These are phyloP conservation scores for Apodemia mormo DNA, from an alignment of 2,888 invertebrate genomes.

Conservation along the genomic window DNA sequence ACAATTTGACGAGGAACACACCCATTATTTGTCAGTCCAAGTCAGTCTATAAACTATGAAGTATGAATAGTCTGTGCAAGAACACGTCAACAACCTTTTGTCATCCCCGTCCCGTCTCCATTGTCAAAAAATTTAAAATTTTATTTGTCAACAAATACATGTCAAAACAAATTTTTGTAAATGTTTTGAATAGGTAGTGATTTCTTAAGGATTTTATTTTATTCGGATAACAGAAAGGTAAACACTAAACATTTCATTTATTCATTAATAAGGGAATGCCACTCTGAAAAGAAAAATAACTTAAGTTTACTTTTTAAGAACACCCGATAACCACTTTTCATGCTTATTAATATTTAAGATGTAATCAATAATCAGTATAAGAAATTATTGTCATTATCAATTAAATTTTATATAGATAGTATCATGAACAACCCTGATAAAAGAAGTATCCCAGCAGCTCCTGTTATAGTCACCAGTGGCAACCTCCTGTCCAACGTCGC, in stretches of 20 bases:
- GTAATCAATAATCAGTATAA: not conserved
- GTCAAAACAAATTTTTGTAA: constrained; percentile 26
- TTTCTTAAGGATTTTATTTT: not conserved
- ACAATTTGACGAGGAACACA: too few relatives aligned
- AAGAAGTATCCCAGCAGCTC: constrained; percentile 65
- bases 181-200: constrained; percentile 6
- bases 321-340: not conserved
- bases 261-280: not conserved
- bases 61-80: too few relatives aligned
- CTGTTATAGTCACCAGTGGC: constrained; percentile 65
- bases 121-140: constrained; percentile 20
- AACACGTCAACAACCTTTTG: constrained; percentile 32
- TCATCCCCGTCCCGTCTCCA: constrained; percentile 13
- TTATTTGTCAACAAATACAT: constrained; percentile 24
- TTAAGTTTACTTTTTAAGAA: not conserved
- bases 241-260: not conserved
- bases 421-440: constrained; percentile 55
- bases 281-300: constrained; percentile 1
- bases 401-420: constrained; percentile 18
- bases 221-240: not conserved
- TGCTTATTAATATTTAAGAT: too few relatives aligned
- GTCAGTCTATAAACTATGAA: too few relatives aligned
- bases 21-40: too few relatives aligned
- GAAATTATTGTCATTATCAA: not conserved
- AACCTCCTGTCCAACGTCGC: constrained; percentile 86